These are phyloP conservation scores for Drosophila sechellia DNA, from an alignment of 1,140 invertebrate genomes.

Conservation along the genomic window DNA sequence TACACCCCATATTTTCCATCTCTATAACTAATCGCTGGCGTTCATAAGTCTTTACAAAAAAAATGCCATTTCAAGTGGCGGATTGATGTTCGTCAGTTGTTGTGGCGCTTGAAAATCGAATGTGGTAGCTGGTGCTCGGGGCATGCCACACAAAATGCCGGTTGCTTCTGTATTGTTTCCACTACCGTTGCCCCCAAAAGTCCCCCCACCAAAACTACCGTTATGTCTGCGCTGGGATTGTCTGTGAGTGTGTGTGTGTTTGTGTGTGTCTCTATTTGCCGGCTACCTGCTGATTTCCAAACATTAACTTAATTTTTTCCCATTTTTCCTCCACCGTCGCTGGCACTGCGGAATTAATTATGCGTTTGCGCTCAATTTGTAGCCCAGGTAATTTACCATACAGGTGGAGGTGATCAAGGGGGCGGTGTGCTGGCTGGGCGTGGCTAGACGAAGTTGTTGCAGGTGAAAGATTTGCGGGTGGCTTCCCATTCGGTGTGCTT, in stretches of 20 bases:
- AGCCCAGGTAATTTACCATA: slow-evolving; percentile 65
- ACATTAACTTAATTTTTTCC: slow-evolving; percentile 77
- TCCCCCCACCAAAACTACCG: slow-evolving; percentile 51
- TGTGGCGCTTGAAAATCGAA: slow-evolving; percentile 33
- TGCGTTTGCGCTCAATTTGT: slow-evolving; percentile 81
- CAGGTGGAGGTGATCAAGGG: too few relatives aligned
- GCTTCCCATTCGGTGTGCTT: slow-evolving; percentile 25
- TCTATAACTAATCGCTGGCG: background rate
- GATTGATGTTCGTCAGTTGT: slow-evolving; percentile 27
- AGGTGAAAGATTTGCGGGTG: slow-evolving; percentile 77
- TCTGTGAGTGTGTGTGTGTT: slow-evolving; percentile 10
- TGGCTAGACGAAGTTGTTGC: slow-evolving; percentile 33
- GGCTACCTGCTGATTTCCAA: slow-evolving; percentile 70
- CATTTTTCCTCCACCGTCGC: slow-evolving; percentile 43
- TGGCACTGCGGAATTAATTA: slow-evolving; percentile 73
- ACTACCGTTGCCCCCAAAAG: background rate
- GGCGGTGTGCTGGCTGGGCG: slow-evolving; percentile 15
- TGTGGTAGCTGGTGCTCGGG: slow-evolving; percentile 31
- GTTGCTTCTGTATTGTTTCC: slow-evolving; percentile 33
- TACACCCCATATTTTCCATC: background rate
- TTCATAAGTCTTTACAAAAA: slow-evolving; percentile 3
- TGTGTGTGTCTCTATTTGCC: slow-evolving; percentile 20
- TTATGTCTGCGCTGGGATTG: slow-evolving; percentile 36
- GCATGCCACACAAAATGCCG: slow-evolving; percentile 17
- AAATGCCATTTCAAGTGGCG: slow-evolving; percentile 12